These are phyloP conservation scores for Amblyornis subalaris DNA, from an alignment of 2,113 vertebrate species.

Conservation along the genomic window DNA sequence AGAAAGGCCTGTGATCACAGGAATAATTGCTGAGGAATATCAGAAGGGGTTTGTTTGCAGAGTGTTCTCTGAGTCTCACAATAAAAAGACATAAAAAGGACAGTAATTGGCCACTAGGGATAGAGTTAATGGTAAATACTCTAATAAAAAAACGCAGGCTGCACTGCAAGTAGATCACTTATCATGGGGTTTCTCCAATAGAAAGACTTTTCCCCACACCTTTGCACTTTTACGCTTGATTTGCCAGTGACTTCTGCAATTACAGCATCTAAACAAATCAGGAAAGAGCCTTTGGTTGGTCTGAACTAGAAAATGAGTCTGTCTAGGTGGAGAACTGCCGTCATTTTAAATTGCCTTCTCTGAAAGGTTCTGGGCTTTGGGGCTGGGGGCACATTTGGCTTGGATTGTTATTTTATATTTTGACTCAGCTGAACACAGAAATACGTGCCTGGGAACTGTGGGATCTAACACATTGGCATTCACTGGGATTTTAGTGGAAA, in stretches of 20 bases:
- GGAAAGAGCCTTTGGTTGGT: neutral
- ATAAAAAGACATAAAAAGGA: slow-evolving; percentile 19
- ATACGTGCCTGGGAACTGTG: accelerated
- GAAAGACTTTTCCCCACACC: neutral
- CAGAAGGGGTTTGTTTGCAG: slow-evolving; percentile 31
- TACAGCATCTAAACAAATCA: neutral
- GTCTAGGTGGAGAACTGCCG: neutral
- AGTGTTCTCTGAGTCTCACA: slow-evolving; percentile 8
- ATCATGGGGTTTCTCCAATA: neutral
- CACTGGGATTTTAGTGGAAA: neutral
- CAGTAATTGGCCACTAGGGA: slow-evolving; percentile 27
- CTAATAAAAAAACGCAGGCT: neutral
- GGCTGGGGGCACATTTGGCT: neutral
- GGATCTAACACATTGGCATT: accelerated
- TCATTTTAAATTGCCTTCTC: neutral
- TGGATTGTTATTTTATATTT: neutral
- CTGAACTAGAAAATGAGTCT: neutral
- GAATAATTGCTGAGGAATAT: neutral
- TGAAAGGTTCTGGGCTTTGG: neutral
- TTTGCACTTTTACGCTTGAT: neutral
- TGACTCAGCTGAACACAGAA: neutral
- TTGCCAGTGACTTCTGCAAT: neutral
- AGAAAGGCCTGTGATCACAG: neutral
- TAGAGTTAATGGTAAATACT: slow-evolving; percentile 51
- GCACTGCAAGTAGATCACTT: slow-evolving; percentile 10